These are phyloP conservation scores for Perdita meconis DNA, from an alignment of 2,888 invertebrate species.

Conservation along the genomic window DNA sequence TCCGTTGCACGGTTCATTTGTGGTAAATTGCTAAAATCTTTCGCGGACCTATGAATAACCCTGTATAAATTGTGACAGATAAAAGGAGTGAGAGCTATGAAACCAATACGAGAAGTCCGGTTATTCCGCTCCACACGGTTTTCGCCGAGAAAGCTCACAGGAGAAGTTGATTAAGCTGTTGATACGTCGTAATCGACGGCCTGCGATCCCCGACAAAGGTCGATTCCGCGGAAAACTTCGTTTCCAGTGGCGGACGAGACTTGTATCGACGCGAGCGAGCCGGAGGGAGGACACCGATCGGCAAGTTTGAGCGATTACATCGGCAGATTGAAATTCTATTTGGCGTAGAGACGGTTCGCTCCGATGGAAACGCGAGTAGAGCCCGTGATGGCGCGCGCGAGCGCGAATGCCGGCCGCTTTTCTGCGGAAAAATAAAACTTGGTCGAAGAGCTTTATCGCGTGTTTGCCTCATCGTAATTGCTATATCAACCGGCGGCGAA, in stretches of 20 bases:
- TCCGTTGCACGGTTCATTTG: too few species aligned
- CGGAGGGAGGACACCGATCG: conserved; percentile 32
- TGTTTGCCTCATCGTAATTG: conserved; percentile 64
- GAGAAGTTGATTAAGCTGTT: conserved; percentile 54
- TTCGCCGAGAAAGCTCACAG: neutral
- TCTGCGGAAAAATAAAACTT: conserved; percentile 56
- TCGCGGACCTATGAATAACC: too few species aligned
- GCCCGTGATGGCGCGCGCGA: conserved; percentile 20
- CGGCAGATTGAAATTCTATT: conserved; percentile 63
- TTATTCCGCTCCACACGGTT: neutral
- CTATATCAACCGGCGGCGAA: conserved; percentile 50
- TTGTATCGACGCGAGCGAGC: conserved; percentile 51
- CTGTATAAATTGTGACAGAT: too few species aligned
- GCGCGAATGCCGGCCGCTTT: conserved; percentile 41
- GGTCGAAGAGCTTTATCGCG: conserved; percentile 57
- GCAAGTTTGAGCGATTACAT: conserved; percentile 63
- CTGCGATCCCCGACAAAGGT: conserved; percentile 17
- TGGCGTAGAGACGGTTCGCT: conserved; percentile 33
- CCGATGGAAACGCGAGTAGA: conserved; percentile 50
- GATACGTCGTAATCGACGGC: conserved; percentile 57
- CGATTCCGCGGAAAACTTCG: conserved; percentile 49
- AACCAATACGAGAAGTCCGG: too few species aligned
- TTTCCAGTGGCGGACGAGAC: conserved; percentile 41
- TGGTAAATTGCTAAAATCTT: too few species aligned
- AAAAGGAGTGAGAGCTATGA: too few species aligned